A percentile compares a stretch with the other conserved stretches of the same genome.
Evolutionary conservation across 2,113 vertebrate species (phyloP).

Genomic region (Megaleporinus macrocephalus): DNA sequence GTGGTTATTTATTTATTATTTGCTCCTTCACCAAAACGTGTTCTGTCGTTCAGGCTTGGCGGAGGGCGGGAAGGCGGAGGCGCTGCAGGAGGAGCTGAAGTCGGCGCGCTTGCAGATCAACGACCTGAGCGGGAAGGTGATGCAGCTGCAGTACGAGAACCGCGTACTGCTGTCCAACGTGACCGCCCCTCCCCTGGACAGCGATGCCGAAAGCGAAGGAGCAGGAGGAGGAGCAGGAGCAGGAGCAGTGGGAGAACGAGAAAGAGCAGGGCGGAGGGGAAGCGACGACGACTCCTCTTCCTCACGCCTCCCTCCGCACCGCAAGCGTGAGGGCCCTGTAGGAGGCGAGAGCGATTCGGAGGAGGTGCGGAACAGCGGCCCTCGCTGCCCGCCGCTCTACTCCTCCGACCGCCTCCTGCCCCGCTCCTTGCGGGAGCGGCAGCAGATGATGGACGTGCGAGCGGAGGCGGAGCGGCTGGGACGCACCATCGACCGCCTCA

Average conservation of each 20-base stretch:
- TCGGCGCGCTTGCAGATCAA: slow-evolving; percentile 94
- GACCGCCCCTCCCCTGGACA: slow-evolving; percentile 90
- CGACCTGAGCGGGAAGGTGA: slow-evolving; percentile 96
- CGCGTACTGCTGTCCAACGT: slow-evolving; percentile 95
- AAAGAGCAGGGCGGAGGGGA: slow-evolving; percentile 84
- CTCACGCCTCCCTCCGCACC: slow-evolving; percentile 88
- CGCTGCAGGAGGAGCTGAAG: slow-evolving; percentile 93
- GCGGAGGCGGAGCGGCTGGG: slow-evolving; percentile 90
- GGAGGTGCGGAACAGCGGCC: slow-evolving; percentile 80
- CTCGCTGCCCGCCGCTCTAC: slow-evolving; percentile 87
- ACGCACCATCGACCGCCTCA: slow-evolving; percentile 94
- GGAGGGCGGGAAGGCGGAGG: slow-evolving; percentile 86
- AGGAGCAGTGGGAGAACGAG: slow-evolving; percentile 61
- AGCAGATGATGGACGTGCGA: slow-evolving; percentile 95
- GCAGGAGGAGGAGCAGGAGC: background rate
- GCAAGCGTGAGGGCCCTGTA: slow-evolving; percentile 93
- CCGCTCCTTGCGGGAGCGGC: slow-evolving; percentile 61
- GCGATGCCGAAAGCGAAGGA: slow-evolving; percentile 84
- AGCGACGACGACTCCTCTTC: slow-evolving; percentile 89
- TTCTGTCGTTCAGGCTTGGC: slow-evolving; percentile 5
- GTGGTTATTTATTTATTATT: too few species aligned
- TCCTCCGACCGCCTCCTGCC: slow-evolving; percentile 76
- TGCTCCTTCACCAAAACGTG: too few species aligned
- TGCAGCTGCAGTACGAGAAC: slow-evolving; percentile 98
- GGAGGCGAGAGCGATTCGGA: slow-evolving; percentile 95